Percentiles rank a stretch among this genome's conserved stretches.
These are phyloP conservation scores for Pteria penguin DNA, from an alignment of 2,888 invertebrate genomes.

Conservation along the genomic window DNA sequence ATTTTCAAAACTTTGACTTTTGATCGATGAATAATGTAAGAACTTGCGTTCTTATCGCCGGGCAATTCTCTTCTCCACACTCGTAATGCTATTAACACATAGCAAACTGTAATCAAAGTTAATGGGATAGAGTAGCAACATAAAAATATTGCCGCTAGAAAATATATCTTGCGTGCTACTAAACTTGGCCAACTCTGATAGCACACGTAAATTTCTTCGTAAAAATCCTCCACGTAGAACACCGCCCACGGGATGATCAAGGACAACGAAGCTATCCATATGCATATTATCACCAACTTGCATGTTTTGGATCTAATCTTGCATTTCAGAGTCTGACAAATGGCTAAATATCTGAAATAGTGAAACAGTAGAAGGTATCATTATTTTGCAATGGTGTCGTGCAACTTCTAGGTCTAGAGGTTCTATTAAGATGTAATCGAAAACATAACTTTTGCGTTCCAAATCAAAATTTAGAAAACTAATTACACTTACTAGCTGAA, in stretches of 20 bases:
- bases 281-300: constrained; percentile 91
- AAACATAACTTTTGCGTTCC: too few relatives aligned
- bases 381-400: too few relatives aligned
- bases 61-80: constrained; percentile 93
- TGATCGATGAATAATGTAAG: constrained; percentile 85
- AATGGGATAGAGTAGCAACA: constrained; percentile 95
- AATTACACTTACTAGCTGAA: too few relatives aligned
- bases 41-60: constrained; percentile 86
- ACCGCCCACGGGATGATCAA: constrained; percentile 94
- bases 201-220: constrained; percentile 49
- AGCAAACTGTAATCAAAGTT: constrained; percentile 93
- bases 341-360: constrained; percentile 92
- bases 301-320: constrained; percentile 94
- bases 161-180: constrained; percentile 90
- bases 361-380: too few relatives aligned
- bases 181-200: constrained; percentile 88
- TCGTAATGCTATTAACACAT: constrained; percentile 94
- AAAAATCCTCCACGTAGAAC: constrained; percentile 86
- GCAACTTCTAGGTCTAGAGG: too few relatives aligned
- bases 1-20: constrained; percentile 97
- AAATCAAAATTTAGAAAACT: too few relatives aligned
- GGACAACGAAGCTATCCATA: constrained; percentile 92
- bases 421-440: too few relatives aligned
- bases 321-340: constrained; percentile 95
- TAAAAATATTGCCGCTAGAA: constrained; percentile 92